These are phyloP conservation scores for Eucidaris tribuloides DNA, from an alignment of 35 echinoderm and acorn worm genomes.

Conservation along the genomic window DNA sequence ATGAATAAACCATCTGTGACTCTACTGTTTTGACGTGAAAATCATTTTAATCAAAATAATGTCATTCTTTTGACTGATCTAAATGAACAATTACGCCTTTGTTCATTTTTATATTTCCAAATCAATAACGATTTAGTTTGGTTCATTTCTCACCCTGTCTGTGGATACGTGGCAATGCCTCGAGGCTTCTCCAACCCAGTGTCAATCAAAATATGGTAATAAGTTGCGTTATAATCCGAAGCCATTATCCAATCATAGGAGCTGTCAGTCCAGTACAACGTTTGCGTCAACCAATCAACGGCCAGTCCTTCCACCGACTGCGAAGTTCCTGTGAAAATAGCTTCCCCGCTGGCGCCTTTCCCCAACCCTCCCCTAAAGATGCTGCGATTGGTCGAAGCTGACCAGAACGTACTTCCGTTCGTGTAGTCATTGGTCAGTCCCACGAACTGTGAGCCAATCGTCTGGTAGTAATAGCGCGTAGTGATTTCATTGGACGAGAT, in stretches of 20 bases:
- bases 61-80: neutral
- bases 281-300: conserved; percentile 90
- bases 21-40: neutral
- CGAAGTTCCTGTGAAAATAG: conserved; percentile 69
- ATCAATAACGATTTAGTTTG: neutral
- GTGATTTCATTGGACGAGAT: conserved; percentile 28
- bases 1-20: neutral
- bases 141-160: conserved; percentile 58
- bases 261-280: conserved; percentile 80
- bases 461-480: conserved; percentile 51
- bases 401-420: conserved; percentile 65
- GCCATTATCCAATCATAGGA: conserved; percentile 89
- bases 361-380: conserved; percentile 66
- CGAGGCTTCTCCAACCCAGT: conserved; percentile 80
- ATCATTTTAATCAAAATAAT: neutral
- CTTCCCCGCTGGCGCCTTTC: conserved; percentile 29
- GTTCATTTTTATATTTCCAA: neutral
- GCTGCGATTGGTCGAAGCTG: conserved; percentile 42
- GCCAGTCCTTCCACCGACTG: conserved; percentile 89
- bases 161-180: conserved; percentile 69
- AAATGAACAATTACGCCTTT: neutral
- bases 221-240: conserved; percentile 65
- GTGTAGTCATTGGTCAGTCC: conserved; percentile 73
- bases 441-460: conserved; percentile 42
- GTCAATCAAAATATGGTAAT: conserved; percentile 50